Evolutionary conservation across 2,888 invertebrate species (phyloP).

Genomic region (Mythimna albipuncta): DNA sequence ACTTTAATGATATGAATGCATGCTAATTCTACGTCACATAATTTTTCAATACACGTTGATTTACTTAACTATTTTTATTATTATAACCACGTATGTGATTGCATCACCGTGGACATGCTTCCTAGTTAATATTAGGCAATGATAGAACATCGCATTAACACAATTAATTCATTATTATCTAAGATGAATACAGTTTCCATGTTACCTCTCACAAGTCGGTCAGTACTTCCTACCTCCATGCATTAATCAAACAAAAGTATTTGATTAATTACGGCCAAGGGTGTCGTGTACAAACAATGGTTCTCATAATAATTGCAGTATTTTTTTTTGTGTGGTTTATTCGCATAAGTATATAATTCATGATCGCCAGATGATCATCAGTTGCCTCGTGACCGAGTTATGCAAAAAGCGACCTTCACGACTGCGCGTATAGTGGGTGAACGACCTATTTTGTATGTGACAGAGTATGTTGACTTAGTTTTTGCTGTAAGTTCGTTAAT

Average conservation of each 20-base stretch:
- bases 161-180: slow-evolving; percentile 60
- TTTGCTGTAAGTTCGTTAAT: slow-evolving; percentile 45
- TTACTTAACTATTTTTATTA: slow-evolving; percentile 45
- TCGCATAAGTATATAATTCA: slow-evolving; percentile 57
- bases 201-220: slow-evolving; percentile 49
- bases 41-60: slow-evolving; percentile 52
- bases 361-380: slow-evolving; percentile 66
- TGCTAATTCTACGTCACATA: slow-evolving; percentile 13
- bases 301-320: slow-evolving; percentile 70
- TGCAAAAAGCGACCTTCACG: slow-evolving; percentile 76
- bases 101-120: slow-evolving; percentile 52
- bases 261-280: slow-evolving; percentile 76
- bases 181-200: slow-evolving; percentile 44
- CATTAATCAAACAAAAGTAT: slow-evolving; percentile 63
- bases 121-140: slow-evolving; percentile 63
- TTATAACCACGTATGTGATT: slow-evolving; percentile 41
- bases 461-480: slow-evolving; percentile 31
- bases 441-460: slow-evolving; percentile 75
- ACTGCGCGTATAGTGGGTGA: slow-evolving; percentile 72
- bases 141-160: slow-evolving; percentile 48
- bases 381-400: slow-evolving; percentile 70
- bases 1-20: slow-evolving; percentile 25
- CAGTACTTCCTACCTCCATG: slow-evolving; percentile 48
- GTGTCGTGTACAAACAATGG: slow-evolving; percentile 68
- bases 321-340: slow-evolving; percentile 68